Evolutionary conservation across 1,140 invertebrate genomes (phyloP), one percentile per base, ranked within the genome.

Genomic region (Sitophilus oryzae): DNA sequence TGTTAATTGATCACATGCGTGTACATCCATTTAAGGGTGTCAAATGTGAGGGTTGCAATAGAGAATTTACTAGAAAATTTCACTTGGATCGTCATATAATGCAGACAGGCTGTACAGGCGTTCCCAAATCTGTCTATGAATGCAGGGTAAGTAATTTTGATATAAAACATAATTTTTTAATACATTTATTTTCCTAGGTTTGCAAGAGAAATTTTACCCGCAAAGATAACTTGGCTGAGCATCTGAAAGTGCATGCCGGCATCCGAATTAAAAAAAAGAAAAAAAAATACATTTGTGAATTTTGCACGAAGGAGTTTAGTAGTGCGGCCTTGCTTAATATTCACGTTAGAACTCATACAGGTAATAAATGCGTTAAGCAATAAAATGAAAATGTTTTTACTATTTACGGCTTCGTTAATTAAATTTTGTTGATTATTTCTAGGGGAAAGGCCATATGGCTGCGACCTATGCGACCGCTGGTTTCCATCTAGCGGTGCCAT

Each of bases 151-250:
- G 43, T 44, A 41, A 46, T 30, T 30, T 46, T 25, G 3, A 11
- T 11, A 46, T 9, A 18, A 16, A 25, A 8, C 4, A 10, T n/a
- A 14, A 8, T 11, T 5, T 25, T 46, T 2, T 23, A 1, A 14
- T 14, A 15, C 5, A 50, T 56, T 14, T 37, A 19, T 62, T 55
- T 5, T 56, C 45, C 58, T 66, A 87, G 79, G 83, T 87, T 18
- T 91, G 88, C 62, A 76, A 79, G 11, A 82, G 84, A 65, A 72
- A 76, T 15, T 90, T 89, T 60, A 81, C 80, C 40, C 78, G 86
- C n/a, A 84, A 86, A 63, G 85, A 88, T 66, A 88, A 89, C 71
- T 71, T 89, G 45, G 76, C 83, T 10, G 84, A 86, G 58, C 88
- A 91, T 76, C 71, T 89, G 15, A 77, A 84, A 50, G 79, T 77